Evolutionary conservation across 1,140 invertebrate genomes (phyloP), one percentile per base, ranked within the genome.

Genomic region (Proctacanthus coquilletti): DNA sequence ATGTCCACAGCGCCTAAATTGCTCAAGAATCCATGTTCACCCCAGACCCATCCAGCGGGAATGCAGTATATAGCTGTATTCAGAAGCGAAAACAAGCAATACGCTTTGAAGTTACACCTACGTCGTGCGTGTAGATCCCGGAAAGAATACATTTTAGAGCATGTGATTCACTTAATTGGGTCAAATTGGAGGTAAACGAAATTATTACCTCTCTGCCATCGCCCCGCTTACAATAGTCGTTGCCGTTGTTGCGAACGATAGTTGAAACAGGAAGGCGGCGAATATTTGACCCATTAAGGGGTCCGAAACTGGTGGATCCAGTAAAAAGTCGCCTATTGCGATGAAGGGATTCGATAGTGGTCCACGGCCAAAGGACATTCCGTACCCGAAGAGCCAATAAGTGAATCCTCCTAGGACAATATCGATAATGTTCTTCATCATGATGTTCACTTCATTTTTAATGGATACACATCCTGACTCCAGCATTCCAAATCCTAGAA

Each of bases 371-470:
- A 92, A 95, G 34, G 85, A 91, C 50, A 95, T 69, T 1, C 82
- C 86, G 60, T 87, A 96, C 0, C 91, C 92, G 52, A 94, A 92
- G 14, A 86, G 69, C 91, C 91, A 95, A 61, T 94, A 96, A 0
- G 86, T 91, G 15, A 61, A 61, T 10, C 73, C 89, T 11, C 91
- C 91, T 3, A 95, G 69, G 8, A 91, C 82, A 36, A 95, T 86
- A 45, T 94, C 88, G 1, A 86, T 83, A 0, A 91, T 76, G 51
- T 94, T 94, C 59, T 92, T 93, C 81, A 93, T 88, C 87, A 93
- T 92, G n/a, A 93, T 92, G 50, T 93, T 92, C 0, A 91, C 85
- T 69, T 93, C 89, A 51, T 93, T 93, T 62, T 93, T 94, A 19
- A 86, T 69, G 1, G 84, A 88, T 0, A 93, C 88, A 47, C 84